Evolutionary conservation across 2,888 invertebrate species (phyloP), one percentile per base, ranked within the genome.

Genomic region (Polyommatus iphigenia): DNA sequence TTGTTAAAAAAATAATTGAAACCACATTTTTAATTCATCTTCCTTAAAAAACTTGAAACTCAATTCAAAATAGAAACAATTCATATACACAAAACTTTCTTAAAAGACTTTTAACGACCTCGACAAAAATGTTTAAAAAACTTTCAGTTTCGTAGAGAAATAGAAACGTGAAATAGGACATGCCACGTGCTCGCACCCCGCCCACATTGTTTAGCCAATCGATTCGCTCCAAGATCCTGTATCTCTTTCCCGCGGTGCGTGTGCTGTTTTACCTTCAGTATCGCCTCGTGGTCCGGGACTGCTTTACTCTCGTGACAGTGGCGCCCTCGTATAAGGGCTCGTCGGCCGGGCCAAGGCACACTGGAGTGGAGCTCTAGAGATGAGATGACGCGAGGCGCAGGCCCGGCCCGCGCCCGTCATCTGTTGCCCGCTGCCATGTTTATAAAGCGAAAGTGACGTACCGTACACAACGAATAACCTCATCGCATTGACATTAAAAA

Each of bases 371-470:
- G 85, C 87, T 87, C 89, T 81, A 86, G 89, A 87, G 87, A 92
- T 91, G 93, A 91, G 90, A 92, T 91, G 91, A 91, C 85, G 83
- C 84, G 85, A 83, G 91, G 92, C 92, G 92, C 92, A 93, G 91
- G 90, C 88, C 83, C 89, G 90, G 86, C 84, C 90, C 91, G 91
- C 91, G 91, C 91, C 90, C 88, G 88, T 92, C 93, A 93, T 92
- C 93, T 93, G 93, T 92, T 93, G 92, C 91, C 90, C 79, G 89
- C 91, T 92, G 93, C 92, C 92, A 93, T 94, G 93, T 92, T 93
- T 93, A 93, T 88, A 89, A 89, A 88, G 87, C 87, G 86, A 89
- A 89, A 90, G 89, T 90, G 92, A 91, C 92, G 90, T 91, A 89
- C 89, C 85, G 87, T 87, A 90, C 87, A 92, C 93, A 92, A 92